Conservation (phyloP, 2,797 vertebrate genomes). For the Apogon hyalosoma region DNA sequence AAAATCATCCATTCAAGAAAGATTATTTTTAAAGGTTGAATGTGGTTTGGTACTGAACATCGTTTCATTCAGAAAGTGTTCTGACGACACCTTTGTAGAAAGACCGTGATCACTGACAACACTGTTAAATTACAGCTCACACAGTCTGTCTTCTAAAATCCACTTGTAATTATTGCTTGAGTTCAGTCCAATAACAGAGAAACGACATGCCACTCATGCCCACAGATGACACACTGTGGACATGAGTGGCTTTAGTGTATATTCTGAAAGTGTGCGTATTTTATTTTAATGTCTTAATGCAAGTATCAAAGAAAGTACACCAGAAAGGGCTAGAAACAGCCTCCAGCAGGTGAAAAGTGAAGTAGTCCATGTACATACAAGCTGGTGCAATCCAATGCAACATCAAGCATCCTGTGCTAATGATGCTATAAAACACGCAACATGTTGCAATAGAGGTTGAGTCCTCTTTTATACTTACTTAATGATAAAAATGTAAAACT, state of each 20-base stretch:
- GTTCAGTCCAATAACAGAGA: conserved; percentile 4
- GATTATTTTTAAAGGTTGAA: not conserved
- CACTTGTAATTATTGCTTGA: not conserved
- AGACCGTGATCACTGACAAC: not conserved
- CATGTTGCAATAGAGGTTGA: not conserved
- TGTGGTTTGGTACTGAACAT: not conserved
- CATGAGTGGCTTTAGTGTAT: no score
- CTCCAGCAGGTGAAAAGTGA: not conserved
- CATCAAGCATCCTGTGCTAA: conserved; percentile 1
- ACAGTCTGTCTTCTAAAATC: not conserved
- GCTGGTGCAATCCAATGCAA: conserved; percentile 34
- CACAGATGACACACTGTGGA: not conserved
- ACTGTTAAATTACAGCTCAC: not conserved
- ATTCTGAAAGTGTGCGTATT: no score
- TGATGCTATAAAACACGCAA: conserved; percentile 19
- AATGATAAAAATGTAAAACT: not conserved
- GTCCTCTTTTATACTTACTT: not conserved
- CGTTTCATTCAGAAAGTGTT: not conserved
- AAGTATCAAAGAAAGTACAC: no score
- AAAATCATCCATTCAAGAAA: no score
- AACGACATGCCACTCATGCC: not conserved
- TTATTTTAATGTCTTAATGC: no score
- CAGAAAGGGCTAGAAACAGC: not conserved
- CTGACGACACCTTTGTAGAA: not conserved
- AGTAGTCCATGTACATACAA: not conserved